phyloP scores from a whole-genome alignment of 2,797 vertebrate species.

The Acridotheres tristis region DNA sequence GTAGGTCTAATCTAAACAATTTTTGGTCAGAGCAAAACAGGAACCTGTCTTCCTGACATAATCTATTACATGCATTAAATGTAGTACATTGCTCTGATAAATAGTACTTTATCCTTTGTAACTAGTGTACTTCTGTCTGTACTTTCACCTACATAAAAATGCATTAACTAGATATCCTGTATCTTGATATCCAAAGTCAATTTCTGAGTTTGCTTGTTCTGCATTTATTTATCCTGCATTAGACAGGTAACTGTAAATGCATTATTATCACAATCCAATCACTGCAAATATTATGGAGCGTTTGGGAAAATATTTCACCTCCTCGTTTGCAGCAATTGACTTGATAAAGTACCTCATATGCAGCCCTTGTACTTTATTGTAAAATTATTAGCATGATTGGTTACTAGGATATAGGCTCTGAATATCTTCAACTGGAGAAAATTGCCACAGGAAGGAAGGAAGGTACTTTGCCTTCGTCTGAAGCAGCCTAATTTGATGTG shows the following conservation, averaged over 20 bases:
- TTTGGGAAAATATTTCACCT: constrained; percentile 15
- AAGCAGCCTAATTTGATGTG: not conserved
- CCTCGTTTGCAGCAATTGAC: not conserved
- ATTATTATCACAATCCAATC: not conserved
- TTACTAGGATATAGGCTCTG: not conserved
- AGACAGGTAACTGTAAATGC: not conserved
- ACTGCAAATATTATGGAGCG: not conserved
- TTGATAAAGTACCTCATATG: not conserved
- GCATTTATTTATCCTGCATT: not conserved
- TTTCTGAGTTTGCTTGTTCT: not conserved
- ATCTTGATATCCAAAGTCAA: not conserved
- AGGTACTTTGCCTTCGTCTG: not conserved
- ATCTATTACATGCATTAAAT: not conserved
- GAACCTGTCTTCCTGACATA: not conserved
- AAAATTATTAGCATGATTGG: not conserved
- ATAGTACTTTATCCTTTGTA: not conserved
- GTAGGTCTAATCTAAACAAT: not conserved
- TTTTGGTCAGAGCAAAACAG: not conserved
- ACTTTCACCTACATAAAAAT: not conserved
- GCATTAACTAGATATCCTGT: not conserved
- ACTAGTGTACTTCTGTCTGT: not conserved
- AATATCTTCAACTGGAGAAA: not conserved
- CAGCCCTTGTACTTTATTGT: not conserved
- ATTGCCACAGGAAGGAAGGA: not conserved
- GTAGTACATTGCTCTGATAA: not conserved